Evolutionary conservation across 1,140 invertebrate species (phyloP), one percentile per base, ranked within the genome.

Genomic region (Philaenus spumarius): DNA sequence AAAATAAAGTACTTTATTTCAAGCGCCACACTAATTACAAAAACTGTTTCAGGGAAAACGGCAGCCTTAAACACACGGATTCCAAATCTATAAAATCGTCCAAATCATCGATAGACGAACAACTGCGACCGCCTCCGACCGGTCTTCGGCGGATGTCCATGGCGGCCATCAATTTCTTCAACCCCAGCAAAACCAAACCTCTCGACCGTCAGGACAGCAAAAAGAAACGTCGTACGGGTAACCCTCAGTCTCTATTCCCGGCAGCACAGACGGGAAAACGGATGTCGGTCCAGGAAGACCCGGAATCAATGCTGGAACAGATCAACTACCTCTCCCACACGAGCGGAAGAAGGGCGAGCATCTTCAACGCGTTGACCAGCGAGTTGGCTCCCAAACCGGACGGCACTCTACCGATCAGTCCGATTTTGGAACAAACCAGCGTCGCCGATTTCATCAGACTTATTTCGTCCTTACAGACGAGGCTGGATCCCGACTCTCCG

Each of bases 371-470:
- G 1, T 35, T 62, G 11, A 59, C 52, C 19, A 53, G 48, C 47
- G 59, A 40, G 55, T 65, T 30, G 62, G 57, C 7, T 48, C 43
- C 35, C 15, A 54, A 17, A 53, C 60, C 4, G 48, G 68, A 6
- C 71, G 75, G 39, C 65, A 73, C 22, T 67, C 69, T 0, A 68
- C 71, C 3, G 62, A 60, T 2, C 20, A 66, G 65, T 48, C 59
- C 69, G 66, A 73, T 89, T 20, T 71, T 88, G 40, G 86, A 89
- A 73, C 81, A 87, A 64, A 89, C 86, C 0, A 87, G 84, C 17
- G 72, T 89, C 11, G 85, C 85, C 2, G 86, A 89, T 71, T 78
- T 89, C 19, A 73, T 89, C 14, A 73, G 86, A 30, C 84, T 85
- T 0, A 67, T 90, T 14, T 81, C 84, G 22, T 79, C 81, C 35